Conservation (phyloP, 1,140 invertebrate species). For the Drosophila malerkotliana region DNA sequence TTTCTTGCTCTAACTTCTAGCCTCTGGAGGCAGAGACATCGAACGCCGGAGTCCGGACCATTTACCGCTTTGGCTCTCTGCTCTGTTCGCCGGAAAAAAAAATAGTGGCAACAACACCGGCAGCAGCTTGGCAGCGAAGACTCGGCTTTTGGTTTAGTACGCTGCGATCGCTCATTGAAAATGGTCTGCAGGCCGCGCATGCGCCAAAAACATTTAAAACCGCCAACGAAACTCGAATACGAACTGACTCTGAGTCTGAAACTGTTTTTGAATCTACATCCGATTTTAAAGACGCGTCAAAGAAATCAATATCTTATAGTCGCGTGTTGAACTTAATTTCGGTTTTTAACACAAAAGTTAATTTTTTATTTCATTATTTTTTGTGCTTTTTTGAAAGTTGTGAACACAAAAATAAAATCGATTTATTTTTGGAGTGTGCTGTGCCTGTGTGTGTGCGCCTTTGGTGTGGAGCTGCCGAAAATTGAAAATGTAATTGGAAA, state of each 20-base stretch:
- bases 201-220: conserved; percentile 36
- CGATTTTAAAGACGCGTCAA: neutral
- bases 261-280: neutral
- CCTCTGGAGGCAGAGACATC: neutral
- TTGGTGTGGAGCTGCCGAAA: conserved; percentile 25
- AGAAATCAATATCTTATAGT: neutral
- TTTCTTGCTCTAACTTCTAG: conserved; percentile 3
- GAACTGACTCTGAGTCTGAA: conserved; percentile 9
- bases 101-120: neutral
- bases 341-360: conserved; percentile 5
- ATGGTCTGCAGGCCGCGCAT: conserved; percentile 76
- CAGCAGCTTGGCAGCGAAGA: conserved; percentile 21
- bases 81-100: neutral
- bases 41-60: too few relatives aligned
- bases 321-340: conserved; percentile 1
- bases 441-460: neutral
- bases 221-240: conserved; percentile 13
- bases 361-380: conserved; percentile 32
- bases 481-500: conserved; percentile 74
- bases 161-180: conserved; percentile 78
- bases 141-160: conserved; percentile 54
- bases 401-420: conserved; percentile 38
- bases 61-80: too few relatives aligned
- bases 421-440: conserved; percentile 19
- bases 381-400: conserved; percentile 33